phyloP scores from a whole-genome alignment of 2,113 vertebrate genomes.

The Mormyrus iriodes region DNA sequence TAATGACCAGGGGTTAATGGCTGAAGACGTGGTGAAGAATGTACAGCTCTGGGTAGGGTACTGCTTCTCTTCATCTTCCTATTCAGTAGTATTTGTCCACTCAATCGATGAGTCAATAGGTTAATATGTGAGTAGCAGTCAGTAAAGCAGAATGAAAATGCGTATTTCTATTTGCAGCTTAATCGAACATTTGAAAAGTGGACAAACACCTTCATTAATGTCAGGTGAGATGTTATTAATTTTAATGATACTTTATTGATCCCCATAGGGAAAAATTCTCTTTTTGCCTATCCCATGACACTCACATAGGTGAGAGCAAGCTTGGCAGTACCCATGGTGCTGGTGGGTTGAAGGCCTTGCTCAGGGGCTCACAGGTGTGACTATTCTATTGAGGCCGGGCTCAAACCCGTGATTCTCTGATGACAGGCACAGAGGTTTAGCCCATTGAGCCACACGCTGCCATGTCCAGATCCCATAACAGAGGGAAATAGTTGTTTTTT shows the following conservation, averaged over 20 bases:
- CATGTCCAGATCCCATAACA: neutral
- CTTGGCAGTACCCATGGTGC: neutral
- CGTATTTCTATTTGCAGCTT: slow-evolving; percentile 66
- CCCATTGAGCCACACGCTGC: neutral
- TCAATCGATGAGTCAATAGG: neutral
- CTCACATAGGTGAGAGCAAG: neutral
- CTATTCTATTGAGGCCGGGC: neutral
- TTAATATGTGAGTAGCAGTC: neutral
- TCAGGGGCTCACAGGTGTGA: neutral
- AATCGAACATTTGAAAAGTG: slow-evolving; percentile 80
- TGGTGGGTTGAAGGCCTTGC: neutral
- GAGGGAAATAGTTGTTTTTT: neutral
- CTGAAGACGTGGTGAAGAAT: slow-evolving; percentile 50
- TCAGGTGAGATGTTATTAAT: slow-evolving; percentile 71
- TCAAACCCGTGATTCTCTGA: neutral
- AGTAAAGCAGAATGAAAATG: neutral
- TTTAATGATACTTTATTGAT: neutral
- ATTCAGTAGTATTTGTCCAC: neutral
- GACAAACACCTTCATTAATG: slow-evolving; percentile 69
- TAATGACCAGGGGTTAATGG: slow-evolving; percentile 38
- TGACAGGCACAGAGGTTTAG: neutral
- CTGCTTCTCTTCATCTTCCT: neutral
- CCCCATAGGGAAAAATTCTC: neutral
- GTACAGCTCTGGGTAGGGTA: slow-evolving; percentile 72
- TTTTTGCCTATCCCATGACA: neutral